A percentile compares a stretch with the other conserved stretches of the same genome.
Evolutionary conservation across 2,113 vertebrate species (phyloP).

Genomic region (Rhombomys opimus): DNA sequence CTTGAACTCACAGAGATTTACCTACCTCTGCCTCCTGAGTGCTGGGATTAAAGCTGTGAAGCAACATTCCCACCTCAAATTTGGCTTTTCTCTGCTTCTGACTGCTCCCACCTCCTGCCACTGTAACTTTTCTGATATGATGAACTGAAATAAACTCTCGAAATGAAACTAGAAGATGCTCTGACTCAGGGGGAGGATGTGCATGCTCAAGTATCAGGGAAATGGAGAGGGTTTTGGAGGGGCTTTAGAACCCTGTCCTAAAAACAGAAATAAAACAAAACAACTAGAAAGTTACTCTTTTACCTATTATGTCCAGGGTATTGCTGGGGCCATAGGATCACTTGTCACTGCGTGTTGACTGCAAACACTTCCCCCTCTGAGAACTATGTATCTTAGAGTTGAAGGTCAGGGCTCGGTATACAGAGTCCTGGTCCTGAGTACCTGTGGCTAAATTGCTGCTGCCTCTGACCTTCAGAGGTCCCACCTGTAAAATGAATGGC

Average conservation of each 20-base stretch:
- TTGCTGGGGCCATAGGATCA: too few relatives aligned
- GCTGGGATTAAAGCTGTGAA: neutral
- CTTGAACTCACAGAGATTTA: neutral
- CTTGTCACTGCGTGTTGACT: neutral
- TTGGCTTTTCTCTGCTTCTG: neutral
- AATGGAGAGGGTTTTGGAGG: neutral
- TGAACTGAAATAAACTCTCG: neutral
- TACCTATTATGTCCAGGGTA: too few relatives aligned
- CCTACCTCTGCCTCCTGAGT: neutral
- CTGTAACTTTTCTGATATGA: neutral
- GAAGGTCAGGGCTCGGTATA: neutral
- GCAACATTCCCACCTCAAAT: neutral
- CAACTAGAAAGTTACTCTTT: too few relatives aligned
- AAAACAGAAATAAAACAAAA: too few relatives aligned
- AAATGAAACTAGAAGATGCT: neutral
- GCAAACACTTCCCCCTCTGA: neutral
- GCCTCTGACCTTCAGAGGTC: neutral
- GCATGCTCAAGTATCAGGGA: neutral
- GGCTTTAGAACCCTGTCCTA: too few relatives aligned
- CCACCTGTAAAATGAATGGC: neutral
- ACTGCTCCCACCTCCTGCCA: neutral
- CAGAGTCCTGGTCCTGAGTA: neutral
- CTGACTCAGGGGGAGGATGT: neutral
- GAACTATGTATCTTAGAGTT: rapidly evolving
- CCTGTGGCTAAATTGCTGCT: neutral